Base-by-base conservation (phyloP, 2,888 invertebrate species). In the Tenthredo notha region DNA sequence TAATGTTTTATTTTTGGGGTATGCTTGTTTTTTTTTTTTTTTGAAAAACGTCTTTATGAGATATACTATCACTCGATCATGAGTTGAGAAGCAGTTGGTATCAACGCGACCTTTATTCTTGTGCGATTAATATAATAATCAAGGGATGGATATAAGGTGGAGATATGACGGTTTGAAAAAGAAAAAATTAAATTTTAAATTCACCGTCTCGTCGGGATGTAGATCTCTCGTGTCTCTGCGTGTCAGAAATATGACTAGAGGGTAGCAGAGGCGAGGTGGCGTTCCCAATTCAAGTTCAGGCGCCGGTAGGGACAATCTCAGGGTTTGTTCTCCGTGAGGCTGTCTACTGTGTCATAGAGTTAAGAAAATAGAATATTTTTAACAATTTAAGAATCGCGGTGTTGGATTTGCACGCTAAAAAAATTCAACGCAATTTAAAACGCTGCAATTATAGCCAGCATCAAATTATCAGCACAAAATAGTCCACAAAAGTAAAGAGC, bases 161-260 rank as follows among this genome's bases (percentile, higher is more conserved):
- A 77, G n/a, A 84, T 85, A 86, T 82, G 21, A 67, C 54, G 74
- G 75, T 67, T 40, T 74, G 54, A 18, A 83, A 58, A 74, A 58
- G 80, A 67, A 18, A 83, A 58, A 74, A 58, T 21, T n/a, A n/a
- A n/a, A n/a, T 80, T 29, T n/a, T 74, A 77, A 84, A 91, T 94
- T 94, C 91, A 97, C 97, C 89, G 97, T 97, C 93, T 97, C 97
- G 91, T 97, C 97, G n/a, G 97, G 97, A 93, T 97, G 95, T 0
- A 95, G 95, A 86, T 94, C 94, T 37, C 93, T 92, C 90, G 96
- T 96, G 87, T 95, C 95, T 90, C 95, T 95, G 29, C 97, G 94
- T 72, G 96, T 96, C 80, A 97, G 94, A 87, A 97, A 96, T 88
- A 97, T 96, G 54, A 97, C 97, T 75, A 97, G 94, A 2, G 97